These are phyloP conservation scores for Platycheirus albimanus DNA, from an alignment of 2,888 invertebrate species.

Conservation along the genomic window DNA sequence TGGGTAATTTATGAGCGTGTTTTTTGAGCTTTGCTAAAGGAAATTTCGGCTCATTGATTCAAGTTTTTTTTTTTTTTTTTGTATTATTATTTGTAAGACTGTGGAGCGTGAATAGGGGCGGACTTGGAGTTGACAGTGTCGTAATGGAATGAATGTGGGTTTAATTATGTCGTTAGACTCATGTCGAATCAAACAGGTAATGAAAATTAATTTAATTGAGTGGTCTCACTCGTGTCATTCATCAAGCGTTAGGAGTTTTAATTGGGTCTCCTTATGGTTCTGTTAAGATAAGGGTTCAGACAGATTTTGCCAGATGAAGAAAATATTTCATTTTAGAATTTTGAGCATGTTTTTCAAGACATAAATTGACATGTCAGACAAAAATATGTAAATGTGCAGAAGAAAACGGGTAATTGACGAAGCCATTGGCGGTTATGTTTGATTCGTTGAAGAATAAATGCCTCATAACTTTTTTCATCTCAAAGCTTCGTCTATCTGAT, in stretches of 20 bases:
- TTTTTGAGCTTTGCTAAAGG: conserved; percentile 37
- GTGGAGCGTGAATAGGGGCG: conserved; percentile 45
- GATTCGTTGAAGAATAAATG: too few species aligned
- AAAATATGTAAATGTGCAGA: too few species aligned
- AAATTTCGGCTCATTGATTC: conserved; percentile 66
- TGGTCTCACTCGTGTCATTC: conserved; percentile 49
- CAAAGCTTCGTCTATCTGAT: too few species aligned
- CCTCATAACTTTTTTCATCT: too few species aligned
- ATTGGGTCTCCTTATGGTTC: conserved; percentile 9
- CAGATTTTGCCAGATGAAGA: too few species aligned
- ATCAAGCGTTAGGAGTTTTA: conserved; percentile 37
- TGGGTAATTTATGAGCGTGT: conserved; percentile 73
- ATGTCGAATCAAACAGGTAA: conserved; percentile 54
- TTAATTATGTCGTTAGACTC: conserved; percentile 67
- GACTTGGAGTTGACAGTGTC: conserved; percentile 59
- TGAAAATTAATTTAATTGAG: conserved; percentile 66
- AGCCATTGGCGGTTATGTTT: too few species aligned
- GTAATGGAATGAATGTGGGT: conserved; percentile 59
- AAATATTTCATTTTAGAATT: too few species aligned
- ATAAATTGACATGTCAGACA: too few species aligned
- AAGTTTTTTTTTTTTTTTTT: too few species aligned
- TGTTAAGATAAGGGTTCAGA: too few species aligned
- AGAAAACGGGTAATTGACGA: too few species aligned
- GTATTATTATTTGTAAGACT: not conserved
- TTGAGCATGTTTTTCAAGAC: too few species aligned